Evolutionary conservation across 2,113 vertebrate genomes (phyloP).

Genomic region (Sardina pilchardus): DNA sequence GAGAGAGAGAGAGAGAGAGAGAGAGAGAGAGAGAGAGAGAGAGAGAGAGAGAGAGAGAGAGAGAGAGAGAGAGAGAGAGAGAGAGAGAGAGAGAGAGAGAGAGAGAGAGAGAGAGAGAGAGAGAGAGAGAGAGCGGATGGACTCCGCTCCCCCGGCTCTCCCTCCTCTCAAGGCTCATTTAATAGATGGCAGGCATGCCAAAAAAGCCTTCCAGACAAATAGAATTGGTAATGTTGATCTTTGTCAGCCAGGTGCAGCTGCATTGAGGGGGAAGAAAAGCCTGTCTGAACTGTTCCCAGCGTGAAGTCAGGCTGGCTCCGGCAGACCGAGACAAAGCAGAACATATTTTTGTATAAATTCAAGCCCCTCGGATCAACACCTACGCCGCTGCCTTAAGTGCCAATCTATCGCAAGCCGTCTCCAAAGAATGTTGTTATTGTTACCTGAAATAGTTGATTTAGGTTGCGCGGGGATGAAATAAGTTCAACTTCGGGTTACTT

Average conservation of each 20-base stretch:
- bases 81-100: too few species aligned
- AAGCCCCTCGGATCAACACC: neutral
- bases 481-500: neutral
- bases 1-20: too few species aligned
- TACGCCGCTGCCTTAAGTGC: neutral
- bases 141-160: neutral
- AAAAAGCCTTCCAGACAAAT: constrained; percentile 13
- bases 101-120: too few species aligned
- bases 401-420: neutral
- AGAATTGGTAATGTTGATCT: constrained; percentile 9
- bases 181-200: neutral
- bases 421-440: neutral
- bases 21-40: too few species aligned
- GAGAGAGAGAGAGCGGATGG: too few species aligned
- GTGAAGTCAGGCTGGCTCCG: neutral
- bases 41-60: too few species aligned
- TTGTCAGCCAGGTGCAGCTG: constrained; percentile 1
- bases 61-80: too few species aligned
- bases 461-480: neutral
- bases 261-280: neutral
- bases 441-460: neutral
- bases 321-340: neutral
- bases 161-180: neutral
- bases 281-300: neutral
- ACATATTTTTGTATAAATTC: constrained; percentile 2